Evolutionary conservation across 1,140 invertebrate genomes (phyloP), one percentile per base, ranked within the genome.

Genomic region (Thalassaphorura encarpata): DNA sequence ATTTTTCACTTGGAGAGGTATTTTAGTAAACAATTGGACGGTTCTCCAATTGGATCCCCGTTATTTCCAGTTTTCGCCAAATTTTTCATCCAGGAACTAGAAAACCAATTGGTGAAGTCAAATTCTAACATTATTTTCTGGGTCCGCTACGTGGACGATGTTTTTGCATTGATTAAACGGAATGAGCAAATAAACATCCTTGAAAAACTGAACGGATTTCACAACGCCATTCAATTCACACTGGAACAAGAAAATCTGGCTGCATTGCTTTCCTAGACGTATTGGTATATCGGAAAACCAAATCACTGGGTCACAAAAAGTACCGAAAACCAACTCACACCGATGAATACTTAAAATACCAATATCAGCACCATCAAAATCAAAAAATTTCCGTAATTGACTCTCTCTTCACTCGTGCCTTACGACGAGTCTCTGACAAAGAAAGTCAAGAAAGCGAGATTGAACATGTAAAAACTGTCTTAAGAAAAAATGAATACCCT

Each of bases 61-160:
- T 23, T 54, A 5, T 54, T 43, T 3, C 42, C 42, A 28, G 28
- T 47, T 6, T 36, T 54, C 27, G 43, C 42, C 3, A 43, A 54
- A 54, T 36, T 54, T 8, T 28, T 33, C 24, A 18, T 54, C 24
- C 53, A 54, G 42, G n/a, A 46, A 2, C 27, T 54, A n/a, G 53
- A 54, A 47, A 36, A 29, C 26, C 11, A 54, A 26, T 24, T 19
- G 5, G 16, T 54, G 2, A 19, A 11, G 5, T 18, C 46, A 3
- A 42, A 15, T 39, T 5, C 5, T 18, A 40, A 39, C 21, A 23
- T 43, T 16, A n/a, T 19, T 5, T 41, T 40, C 26, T 53, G n/a
- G 6, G 2, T 18, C 24, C 19, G 41, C 31, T 43, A 26, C 5
- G 51, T 52, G 13, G 50, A 52, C 26, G 31, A 41, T 27, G 11